These are phyloP conservation scores for Amphimedon queenslandica DNA, from an alignment of 37 sponge, comb jelly and placozoan species.

Conservation along the genomic window DNA sequence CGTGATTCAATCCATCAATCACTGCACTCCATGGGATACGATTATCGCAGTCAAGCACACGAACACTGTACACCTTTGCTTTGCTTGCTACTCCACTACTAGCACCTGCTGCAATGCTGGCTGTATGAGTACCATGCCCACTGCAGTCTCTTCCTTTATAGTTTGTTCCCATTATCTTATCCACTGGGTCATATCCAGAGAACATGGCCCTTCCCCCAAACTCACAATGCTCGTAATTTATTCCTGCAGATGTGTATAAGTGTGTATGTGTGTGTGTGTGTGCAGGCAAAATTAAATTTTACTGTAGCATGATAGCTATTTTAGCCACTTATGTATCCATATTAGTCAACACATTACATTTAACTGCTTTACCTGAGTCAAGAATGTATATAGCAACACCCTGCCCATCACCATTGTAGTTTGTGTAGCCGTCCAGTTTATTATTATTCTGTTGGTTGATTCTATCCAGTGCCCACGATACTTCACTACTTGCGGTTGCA, in stretches of 20 bases:
- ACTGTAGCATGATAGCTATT: too few relatives aligned
- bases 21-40: slow-evolving; percentile 32
- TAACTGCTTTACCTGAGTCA: too few relatives aligned
- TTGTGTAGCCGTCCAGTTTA: slow-evolving; percentile 42
- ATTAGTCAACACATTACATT: too few relatives aligned
- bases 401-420: slow-evolving; percentile 44
- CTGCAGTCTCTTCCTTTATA: slow-evolving; percentile 51
- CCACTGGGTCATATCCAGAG: slow-evolving; percentile 44
- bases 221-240: slow-evolving; percentile 49
- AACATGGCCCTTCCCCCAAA: not conserved
- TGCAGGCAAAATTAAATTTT: too few relatives aligned
- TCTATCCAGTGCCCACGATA: slow-evolving; percentile 56
- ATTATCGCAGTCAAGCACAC: slow-evolving; percentile 57
- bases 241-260: too few relatives aligned
- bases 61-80: slow-evolving; percentile 46
- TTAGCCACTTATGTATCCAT: too few relatives aligned
- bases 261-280: too few relatives aligned
- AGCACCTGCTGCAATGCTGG: slow-evolving; percentile 60
- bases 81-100: slow-evolving; percentile 41
- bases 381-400: slow-evolving; percentile 75
- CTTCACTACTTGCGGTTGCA: slow-evolving; percentile 15
- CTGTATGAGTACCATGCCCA: slow-evolving; percentile 72
- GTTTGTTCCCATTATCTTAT: not conserved
- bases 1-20: slow-evolving; percentile 43
- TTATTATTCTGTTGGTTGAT: slow-evolving; percentile 45